Evolutionary conservation across 2,888 invertebrate species (phyloP).

Genomic region (Drosophila sordidapex): DNA sequence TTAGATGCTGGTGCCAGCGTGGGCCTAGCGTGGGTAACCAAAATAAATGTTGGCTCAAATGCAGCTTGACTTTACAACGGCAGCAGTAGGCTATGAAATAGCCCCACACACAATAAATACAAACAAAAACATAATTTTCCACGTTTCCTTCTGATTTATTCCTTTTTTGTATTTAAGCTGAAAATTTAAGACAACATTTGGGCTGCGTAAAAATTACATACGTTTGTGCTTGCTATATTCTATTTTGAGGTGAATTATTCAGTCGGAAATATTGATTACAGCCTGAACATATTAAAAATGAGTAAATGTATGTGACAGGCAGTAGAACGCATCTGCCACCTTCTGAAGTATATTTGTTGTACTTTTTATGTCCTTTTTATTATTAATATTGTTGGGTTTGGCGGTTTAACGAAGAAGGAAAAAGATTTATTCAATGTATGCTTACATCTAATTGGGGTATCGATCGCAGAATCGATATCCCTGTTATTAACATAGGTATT

Average conservation of each 20-base stretch:
- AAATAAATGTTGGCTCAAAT: slow-evolving; percentile 2
- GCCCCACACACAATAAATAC: neutral
- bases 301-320: neutral
- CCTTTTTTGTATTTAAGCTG: neutral
- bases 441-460: too few species aligned
- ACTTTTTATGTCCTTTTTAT: too few species aligned
- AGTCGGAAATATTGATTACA: neutral
- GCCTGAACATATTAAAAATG: neutral
- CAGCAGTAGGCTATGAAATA: slow-evolving; percentile 5
- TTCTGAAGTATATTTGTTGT: too few species aligned
- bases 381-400: too few species aligned
- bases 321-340: neutral
- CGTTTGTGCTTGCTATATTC: neutral
- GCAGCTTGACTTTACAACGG: neutral
- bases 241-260: neutral
- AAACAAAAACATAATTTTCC: neutral
- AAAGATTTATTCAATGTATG: too few species aligned
- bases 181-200: neutral
- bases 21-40: neutral
- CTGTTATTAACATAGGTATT: too few species aligned
- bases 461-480: too few species aligned
- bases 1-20: slow-evolving; percentile 1
- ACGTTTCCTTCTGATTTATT: neutral
- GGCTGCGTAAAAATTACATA: neutral
- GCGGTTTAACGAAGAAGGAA: too few species aligned